phyloP scores from a whole-genome alignment of 1,140 invertebrate species.

The Alviniconcha marisindica region DNA sequence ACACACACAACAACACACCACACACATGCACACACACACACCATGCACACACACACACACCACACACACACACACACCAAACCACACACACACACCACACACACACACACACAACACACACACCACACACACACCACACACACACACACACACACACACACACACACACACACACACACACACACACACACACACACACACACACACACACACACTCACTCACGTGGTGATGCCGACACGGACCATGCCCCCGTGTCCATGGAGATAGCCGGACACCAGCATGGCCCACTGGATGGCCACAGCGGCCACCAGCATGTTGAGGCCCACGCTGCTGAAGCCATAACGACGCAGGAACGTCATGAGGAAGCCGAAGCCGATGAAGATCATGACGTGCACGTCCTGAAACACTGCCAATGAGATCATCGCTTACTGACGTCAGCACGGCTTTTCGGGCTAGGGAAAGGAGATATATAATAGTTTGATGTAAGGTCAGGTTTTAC shows the following conservation, averaged over 20 bases:
- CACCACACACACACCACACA: too few relatives aligned
- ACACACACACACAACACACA: too few relatives aligned
- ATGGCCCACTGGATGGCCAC: conserved; percentile 69
- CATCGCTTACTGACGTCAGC: too few relatives aligned
- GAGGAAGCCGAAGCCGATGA: conserved; percentile 95
- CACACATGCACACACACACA: too few relatives aligned
- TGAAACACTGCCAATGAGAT: conserved; percentile 83
- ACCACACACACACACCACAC: too few relatives aligned
- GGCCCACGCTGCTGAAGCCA: conserved; percentile 90
- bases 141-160: background rate
- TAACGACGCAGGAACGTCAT: conserved; percentile 96
- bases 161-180: background rate
- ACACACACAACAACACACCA: too few relatives aligned
- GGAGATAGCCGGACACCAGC: conserved; percentile 56
- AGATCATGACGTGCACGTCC: conserved; percentile 97
- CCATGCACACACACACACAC: too few relatives aligned
- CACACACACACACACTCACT: background rate
- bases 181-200: conserved; percentile 2
- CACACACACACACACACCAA: too few relatives aligned
- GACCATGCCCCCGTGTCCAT: conserved; percentile 62
- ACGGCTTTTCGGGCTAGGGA: too few relatives aligned
- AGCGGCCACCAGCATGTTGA: conserved; percentile 86
- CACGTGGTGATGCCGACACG: conserved; percentile 74
- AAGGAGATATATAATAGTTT: too few relatives aligned
- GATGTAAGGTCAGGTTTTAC: too few relatives aligned